Conservation (phyloP, 1,140 invertebrate species). For the Augochlora pura region DNA sequence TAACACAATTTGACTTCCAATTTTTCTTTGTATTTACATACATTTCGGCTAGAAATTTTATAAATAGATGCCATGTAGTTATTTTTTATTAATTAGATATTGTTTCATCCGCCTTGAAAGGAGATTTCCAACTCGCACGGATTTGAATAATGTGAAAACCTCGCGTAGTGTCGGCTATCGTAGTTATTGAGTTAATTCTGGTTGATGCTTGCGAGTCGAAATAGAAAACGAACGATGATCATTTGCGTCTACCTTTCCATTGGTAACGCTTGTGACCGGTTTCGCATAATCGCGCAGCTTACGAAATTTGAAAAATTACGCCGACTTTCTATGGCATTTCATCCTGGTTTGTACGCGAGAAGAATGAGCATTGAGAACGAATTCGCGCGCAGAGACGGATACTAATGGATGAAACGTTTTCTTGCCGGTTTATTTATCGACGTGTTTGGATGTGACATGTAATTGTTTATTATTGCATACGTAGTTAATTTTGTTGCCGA, state of each 20-base stretch:
- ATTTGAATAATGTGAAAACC: too few species aligned
- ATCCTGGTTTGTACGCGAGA: background rate
- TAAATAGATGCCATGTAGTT: too few species aligned
- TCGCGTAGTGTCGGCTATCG: background rate
- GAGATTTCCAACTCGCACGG: too few species aligned
- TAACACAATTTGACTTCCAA: too few species aligned
- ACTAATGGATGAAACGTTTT: background rate
- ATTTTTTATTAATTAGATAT: too few species aligned
- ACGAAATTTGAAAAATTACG: slow-evolving; percentile 53
- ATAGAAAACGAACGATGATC: background rate
- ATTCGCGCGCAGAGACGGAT: background rate
- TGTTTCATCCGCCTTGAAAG: too few species aligned
- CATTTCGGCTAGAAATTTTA: too few species aligned
- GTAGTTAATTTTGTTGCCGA: too few species aligned
- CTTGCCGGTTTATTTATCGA: background rate
- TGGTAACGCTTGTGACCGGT: slow-evolving; percentile 58
- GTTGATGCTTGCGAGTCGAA: background rate
- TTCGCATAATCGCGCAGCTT: slow-evolving; percentile 55
- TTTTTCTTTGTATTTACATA: too few species aligned
- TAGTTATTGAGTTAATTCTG: background rate
- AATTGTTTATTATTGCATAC: too few species aligned
- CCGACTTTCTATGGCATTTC: background rate
- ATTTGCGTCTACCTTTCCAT: slow-evolving; percentile 49
- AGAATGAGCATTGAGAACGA: too few species aligned
- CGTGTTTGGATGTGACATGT: background rate